Conservation (phyloP, 2,888 invertebrate species). For the Carabus problematicus region DNA sequence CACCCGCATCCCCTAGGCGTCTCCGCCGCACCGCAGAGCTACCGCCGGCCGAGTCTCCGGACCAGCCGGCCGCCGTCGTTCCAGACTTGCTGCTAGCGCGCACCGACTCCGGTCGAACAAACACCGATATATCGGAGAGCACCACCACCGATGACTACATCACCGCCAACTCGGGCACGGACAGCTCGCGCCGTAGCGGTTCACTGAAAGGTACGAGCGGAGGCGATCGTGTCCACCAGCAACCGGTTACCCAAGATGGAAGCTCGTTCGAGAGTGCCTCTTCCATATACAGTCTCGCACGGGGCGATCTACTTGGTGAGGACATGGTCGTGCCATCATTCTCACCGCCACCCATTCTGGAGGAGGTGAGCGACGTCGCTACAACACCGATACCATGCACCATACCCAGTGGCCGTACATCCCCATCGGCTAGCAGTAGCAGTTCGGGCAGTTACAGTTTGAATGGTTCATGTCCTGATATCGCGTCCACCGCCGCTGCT, state of each 20-base stretch:
- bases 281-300: constrained; percentile 78
- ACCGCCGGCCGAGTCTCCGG: constrained; percentile 55
- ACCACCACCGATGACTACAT: constrained; percentile 88
- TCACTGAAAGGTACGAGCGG: constrained; percentile 49
- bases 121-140: constrained; percentile 86
- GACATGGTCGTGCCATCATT: constrained; percentile 69
- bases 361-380: constrained; percentile 58
- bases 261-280: constrained; percentile 90
- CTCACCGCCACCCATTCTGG: constrained; percentile 66
- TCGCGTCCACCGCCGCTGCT: constrained; percentile 47
- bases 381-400: constrained; percentile 55
- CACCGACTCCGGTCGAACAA: constrained; percentile 75
- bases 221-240: constrained; percentile 22
- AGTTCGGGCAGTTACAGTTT: constrained; percentile 67
- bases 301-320: constrained; percentile 73
- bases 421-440: constrained; percentile 66
- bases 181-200: constrained; percentile 71
- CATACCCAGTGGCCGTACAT: constrained; percentile 54
- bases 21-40: constrained; percentile 40
- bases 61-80: constrained; percentile 51
- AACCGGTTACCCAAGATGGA: constrained; percentile 65
- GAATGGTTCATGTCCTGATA: constrained; percentile 58
- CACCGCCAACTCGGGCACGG: constrained; percentile 76
- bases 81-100: constrained; percentile 67
- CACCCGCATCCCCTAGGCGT: constrained; percentile 43